phyloP scores from a whole-genome alignment of 2,113 vertebrate genomes.

The Hiodon tergisus region DNA sequence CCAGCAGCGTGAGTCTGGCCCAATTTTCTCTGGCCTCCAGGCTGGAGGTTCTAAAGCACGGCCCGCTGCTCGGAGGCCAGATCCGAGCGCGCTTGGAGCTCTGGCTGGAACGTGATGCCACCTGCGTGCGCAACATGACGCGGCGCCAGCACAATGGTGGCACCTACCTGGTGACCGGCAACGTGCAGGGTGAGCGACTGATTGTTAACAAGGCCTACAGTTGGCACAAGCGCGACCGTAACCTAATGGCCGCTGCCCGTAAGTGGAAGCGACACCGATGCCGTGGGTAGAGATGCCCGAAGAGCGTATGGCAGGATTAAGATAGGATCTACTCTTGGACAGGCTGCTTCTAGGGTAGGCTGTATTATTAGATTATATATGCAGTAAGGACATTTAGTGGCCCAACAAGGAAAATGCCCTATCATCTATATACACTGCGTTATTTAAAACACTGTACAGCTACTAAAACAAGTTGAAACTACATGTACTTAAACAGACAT shows the following conservation, averaged over 20 bases:
- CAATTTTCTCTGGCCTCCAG: conserved; percentile 65
- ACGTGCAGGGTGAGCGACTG: conserved; percentile 61
- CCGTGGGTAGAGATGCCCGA: conserved; percentile 40
- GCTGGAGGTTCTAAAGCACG: conserved; percentile 70
- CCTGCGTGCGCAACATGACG: conserved; percentile 72
- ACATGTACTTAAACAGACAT: background rate
- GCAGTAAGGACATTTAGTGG: background rate
- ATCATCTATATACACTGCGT: background rate
- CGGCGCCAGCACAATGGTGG: conserved; percentile 53
- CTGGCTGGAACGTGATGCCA: conserved; percentile 76
- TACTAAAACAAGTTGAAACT: background rate
- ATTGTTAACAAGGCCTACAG: conserved; percentile 71
- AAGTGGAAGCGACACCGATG: conserved; percentile 72
- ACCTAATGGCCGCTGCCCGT: conserved; percentile 60
- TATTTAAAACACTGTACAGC: background rate
- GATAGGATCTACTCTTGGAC: conserved; percentile 2
- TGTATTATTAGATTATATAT: background rate
- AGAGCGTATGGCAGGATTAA: background rate
- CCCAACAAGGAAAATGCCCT: background rate
- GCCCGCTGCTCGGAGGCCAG: conserved; percentile 61
- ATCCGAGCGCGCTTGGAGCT: conserved; percentile 58
- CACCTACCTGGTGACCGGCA: conserved; percentile 65
- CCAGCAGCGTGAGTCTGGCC: conserved; percentile 53
- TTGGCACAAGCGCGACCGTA: conserved; percentile 68
- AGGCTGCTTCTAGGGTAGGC: background rate